A percentile compares a stretch with the other conserved stretches of the same genome.
Conservation (phyloP, 2,888 invertebrate genomes). For the Dione vanillae region DNA sequence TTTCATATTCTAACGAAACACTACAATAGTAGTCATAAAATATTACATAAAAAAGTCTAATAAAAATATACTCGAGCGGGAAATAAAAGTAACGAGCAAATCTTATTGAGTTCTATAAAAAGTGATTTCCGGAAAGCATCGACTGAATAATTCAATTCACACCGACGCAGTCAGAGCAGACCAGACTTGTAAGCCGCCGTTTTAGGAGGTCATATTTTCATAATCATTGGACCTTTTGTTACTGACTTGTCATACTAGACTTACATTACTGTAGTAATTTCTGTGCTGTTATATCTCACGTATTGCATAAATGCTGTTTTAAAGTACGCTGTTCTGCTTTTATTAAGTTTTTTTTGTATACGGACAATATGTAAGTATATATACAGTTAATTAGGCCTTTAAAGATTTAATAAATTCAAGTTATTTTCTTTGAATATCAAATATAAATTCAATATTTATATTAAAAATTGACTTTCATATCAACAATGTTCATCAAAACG, state of each 20-base stretch:
- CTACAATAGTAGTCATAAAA: conserved; percentile 13
- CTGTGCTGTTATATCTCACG: too few relatives aligned
- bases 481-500: too few relatives aligned
- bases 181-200: conserved; percentile 4
- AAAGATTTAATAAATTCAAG: too few relatives aligned
- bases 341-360: too few relatives aligned
- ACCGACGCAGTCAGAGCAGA: conserved; percentile 1
- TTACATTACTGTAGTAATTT: too few relatives aligned
- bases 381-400: too few relatives aligned
- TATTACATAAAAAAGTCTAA: conserved; percentile 11
- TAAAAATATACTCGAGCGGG: conserved; percentile 18
- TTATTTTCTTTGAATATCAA: too few relatives aligned
- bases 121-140: conserved; percentile 15
- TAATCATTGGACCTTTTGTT: background rate
- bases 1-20: conserved; percentile 13
- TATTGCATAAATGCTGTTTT: too few relatives aligned
- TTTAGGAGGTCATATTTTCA: background rate
- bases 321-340: too few relatives aligned
- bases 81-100: conserved; percentile 25
- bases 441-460: too few relatives aligned
- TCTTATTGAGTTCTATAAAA: conserved; percentile 21
- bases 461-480: too few relatives aligned
- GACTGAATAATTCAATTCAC: conserved; percentile 28
- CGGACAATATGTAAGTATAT: too few relatives aligned
- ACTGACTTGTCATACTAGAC: background rate